Percentiles rank a stretch among this genome's conserved stretches.
phyloP scores from a whole-genome alignment of 2,797 vertebrate species.

The Otolemur crassicaudatus region DNA sequence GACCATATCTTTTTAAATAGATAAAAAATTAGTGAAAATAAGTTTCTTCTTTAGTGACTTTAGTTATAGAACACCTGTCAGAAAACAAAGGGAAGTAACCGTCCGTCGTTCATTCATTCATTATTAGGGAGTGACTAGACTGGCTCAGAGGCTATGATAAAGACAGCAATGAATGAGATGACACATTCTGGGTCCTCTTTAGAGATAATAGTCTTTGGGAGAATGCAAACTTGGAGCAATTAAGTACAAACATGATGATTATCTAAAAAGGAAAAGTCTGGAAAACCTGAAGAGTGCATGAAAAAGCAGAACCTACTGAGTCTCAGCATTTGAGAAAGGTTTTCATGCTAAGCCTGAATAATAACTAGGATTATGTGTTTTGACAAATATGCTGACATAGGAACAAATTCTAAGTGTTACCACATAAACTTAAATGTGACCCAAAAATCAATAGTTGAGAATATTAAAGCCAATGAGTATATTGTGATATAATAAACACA shows the following conservation, averaged over 20 bases:
- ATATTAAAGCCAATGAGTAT: constrained; percentile 1
- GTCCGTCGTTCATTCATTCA: not conserved
- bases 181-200: not conserved
- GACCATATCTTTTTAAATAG: not conserved
- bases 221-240: not conserved
- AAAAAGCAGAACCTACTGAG: not conserved
- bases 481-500: not conserved
- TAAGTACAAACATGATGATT: not conserved
- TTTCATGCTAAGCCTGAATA: constrained; percentile 17
- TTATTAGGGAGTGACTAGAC: not conserved
- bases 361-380: not conserved
- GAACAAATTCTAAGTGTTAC: constrained; percentile 4
- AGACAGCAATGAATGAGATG: not conserved
- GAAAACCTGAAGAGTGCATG: not conserved
- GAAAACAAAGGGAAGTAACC: not conserved
- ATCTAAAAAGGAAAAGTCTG: not conserved
- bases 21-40: not conserved
- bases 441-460: not conserved
- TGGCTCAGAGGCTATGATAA: not conserved
- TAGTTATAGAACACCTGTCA: not conserved
- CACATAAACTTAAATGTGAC: constrained; percentile 21
- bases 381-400: constrained; percentile 16
- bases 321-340: not conserved
- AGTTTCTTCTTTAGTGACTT: not conserved
- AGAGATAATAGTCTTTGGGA: not conserved